These are phyloP conservation scores for Ptychoptera contaminata DNA, from an alignment of 2,888 invertebrate genomes.

Conservation along the genomic window DNA sequence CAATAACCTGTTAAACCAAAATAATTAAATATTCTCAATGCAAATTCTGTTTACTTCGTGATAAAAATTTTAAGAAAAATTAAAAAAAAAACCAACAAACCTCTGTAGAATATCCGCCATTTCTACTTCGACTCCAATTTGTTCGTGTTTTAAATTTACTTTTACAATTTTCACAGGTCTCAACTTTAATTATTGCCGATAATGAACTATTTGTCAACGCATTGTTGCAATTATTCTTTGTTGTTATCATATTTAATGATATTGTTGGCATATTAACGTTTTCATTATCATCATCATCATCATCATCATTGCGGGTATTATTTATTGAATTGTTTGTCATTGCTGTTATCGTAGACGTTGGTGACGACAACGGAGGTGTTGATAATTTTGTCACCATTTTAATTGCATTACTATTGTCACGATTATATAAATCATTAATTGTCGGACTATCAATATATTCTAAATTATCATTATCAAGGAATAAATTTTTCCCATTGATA, in stretches of 20 bases:
- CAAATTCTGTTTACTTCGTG: too few relatives aligned
- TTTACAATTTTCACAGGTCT: conserved; percentile 9
- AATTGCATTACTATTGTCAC: conserved; percentile 2
- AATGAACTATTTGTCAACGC: not conserved
- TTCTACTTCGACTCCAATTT: conserved; percentile 4
- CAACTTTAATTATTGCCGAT: not conserved
- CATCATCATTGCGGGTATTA: conserved; percentile 8
- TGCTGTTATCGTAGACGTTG: not conserved
- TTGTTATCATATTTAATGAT: conserved; percentile 12
- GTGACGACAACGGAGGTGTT: not conserved
- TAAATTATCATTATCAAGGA: conserved; percentile 5
- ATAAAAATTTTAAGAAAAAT: too few relatives aligned
- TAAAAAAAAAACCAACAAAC: too few relatives aligned
- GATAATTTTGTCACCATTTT: not conserved
- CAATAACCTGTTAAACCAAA: too few relatives aligned
- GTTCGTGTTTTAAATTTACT: conserved; percentile 6
- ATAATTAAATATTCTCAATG: too few relatives aligned
- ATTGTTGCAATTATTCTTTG: conserved; percentile 19
- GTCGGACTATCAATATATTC: conserved; percentile 10
- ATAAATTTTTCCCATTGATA: not conserved
- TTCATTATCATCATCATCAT: conserved; percentile 3
- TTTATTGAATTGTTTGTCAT: conserved; percentile 18
- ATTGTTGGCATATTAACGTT: conserved; percentile 1
- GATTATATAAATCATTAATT: conserved; percentile 8
- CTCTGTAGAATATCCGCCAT: too few relatives aligned